Evolutionary conservation across 2,797 vertebrate genomes (phyloP), one percentile per base, ranked within the genome.

Genomic region (Varecia variegata): DNA sequence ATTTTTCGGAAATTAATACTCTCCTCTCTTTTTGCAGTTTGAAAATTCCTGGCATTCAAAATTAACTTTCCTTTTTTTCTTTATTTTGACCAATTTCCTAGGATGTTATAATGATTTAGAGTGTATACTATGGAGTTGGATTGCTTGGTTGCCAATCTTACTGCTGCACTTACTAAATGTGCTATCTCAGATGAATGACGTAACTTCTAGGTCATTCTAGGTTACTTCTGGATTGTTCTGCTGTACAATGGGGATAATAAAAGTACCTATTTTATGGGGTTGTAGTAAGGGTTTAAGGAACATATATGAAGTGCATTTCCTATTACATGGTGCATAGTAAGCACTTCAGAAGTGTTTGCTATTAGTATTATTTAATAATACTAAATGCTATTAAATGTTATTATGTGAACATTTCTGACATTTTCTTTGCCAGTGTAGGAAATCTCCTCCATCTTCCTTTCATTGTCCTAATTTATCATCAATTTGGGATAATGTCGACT

Each of bases 61-160:
- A 65, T 8, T 76, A 81, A 35, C 13, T 10, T 84, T 23, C 38
- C 9, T 11, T 30, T 67, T 43, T 17, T 35, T 13, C 10, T 15
- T 76, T 17, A 40, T 32, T 40, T 71, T 71, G 25, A 40, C 32
- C 13, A 2, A 5, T 32, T 56, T 65, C 8, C 40, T n/a, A 47
- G 30, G 15, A 11, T 7, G 3, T 17, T 38, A 9, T 10, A 4
- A 7, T 25, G 58, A 20, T 15, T n/a, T 6, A 14, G 30, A 65
- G 14, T 3, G 1, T 21, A 7, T 20, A 7, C 38, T 4, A 0
- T 1, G 10, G 25, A 1, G 7, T 13, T 38, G 15, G 10, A 7
- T 14, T 12, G 3, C 23, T n/a, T 6, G 43, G n/a, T 35, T 20
- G 7, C 17, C 5, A 7, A 35, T 5, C 2, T 43, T 13, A 7